Evolutionary conservation across 2,113 vertebrate species (phyloP), one percentile per base, ranked within the genome.

Genomic region (Myotis yumanensis): DNA sequence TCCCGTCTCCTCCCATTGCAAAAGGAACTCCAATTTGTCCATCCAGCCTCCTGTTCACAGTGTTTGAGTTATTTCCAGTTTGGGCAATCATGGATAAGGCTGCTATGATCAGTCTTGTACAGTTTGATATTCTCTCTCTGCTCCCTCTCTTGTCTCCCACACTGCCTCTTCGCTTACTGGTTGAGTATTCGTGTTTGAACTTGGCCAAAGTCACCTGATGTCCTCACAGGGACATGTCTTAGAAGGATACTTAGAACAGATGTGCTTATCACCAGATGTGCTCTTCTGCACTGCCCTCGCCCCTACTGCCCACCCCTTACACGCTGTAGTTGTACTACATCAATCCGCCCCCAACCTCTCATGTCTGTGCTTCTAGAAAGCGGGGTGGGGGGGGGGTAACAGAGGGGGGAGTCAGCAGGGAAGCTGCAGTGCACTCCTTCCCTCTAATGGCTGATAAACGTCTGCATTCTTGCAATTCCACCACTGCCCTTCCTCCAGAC

Each of bases 371-470:
- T 66, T 32, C 14, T 23, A 32, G 83, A 59, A n/a, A 40, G 35
- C 20, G 11, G 40, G 68, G 25, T 12, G 46, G 23, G 59, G 25
- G 10, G 25, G 57, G 25, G 9, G 25, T 23, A 59, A n/a, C n/a
- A n/a, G 46, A n/a, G 4, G n/a, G 5, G 16, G 32, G 3, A 54
- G 12, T 7, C 32, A 35, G 62, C 43, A 62, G 57, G 12, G 5
- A 52, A n/a, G 72, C 8, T 0, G 30, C 52, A 32, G 16, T 7
- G 11, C 7, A 8, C 48, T 16, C 40, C 30, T 0, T 1, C 85
- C 54, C 30, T 11, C 5, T 7, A 2, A n/a, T 7, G 16, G 23
- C 51, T 46, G 46, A 46, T 46, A 46, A 46, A 46, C 46, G 46
- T 48, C 68, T 71, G n/a, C 32, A 10, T 20, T 22, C 57, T 14